A percentile compares a stretch with the other conserved stretches of the same genome.
Evolutionary conservation across 2,797 vertebrate species (phyloP).

Genomic region (Podarcis lilfordi): DNA sequence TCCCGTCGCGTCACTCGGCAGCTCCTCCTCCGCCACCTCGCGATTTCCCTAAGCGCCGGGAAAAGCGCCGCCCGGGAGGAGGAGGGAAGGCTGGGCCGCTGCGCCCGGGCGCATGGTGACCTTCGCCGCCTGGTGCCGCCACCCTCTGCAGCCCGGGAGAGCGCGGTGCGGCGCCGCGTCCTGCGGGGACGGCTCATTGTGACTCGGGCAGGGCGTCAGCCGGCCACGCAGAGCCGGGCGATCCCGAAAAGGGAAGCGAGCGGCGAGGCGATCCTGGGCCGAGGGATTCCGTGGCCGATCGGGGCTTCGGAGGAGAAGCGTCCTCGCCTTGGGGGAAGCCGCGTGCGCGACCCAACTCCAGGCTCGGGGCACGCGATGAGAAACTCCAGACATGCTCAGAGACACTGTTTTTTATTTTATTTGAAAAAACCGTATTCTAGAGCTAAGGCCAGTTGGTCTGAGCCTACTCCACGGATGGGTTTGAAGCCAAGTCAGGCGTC

Average conservation of each 20-base stretch:
- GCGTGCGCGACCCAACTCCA: neutral
- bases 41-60: neutral
- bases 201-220: neutral
- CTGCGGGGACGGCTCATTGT: slow-evolving; percentile 13
- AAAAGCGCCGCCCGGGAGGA: neutral
- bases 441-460: neutral
- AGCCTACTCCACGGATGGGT: neutral
- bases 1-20: accelerated
- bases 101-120: neutral
- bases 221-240: accelerated
- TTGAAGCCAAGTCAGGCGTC: too few relatives aligned
- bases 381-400: neutral
- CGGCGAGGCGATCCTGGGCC: too few relatives aligned
- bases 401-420: neutral
- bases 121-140: neutral
- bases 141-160: neutral
- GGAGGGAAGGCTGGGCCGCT: accelerated
- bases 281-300: too few relatives aligned
- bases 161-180: neutral
- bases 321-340: neutral
- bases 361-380: too few relatives aligned
- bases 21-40: neutral
- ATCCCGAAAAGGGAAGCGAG: neutral
- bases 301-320: neutral
- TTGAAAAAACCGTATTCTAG: neutral